phyloP scores from a whole-genome alignment of 2,888 invertebrate genomes.

The Erpobdella octoculata region DNA sequence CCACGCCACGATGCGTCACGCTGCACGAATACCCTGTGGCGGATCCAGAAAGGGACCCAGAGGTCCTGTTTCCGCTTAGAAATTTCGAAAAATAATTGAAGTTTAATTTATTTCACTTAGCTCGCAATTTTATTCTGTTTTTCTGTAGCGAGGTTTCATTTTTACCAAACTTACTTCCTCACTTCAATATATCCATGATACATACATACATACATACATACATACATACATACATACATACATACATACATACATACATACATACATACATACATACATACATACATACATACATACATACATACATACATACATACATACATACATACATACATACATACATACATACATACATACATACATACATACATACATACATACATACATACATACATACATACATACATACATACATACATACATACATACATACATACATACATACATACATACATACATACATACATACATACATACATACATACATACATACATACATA shows the following conservation, averaged over 20 bases:
- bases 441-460: background rate
- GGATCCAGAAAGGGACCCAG: no score
- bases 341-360: background rate
- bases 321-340: background rate
- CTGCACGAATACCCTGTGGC: no score
- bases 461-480: conserved; percentile 19
- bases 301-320: background rate
- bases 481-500: conserved; percentile 22
- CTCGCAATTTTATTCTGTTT: no score
- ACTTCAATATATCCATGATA: no score
- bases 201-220: no score
- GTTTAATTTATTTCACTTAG: no score
- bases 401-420: background rate
- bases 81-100: no score
- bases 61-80: no score
- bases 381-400: background rate
- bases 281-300: background rate
- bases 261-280: conserved; percentile 1
- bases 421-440: background rate
- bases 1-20: no score
- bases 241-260: background rate
- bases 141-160: no score
- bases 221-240: background rate
- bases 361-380: background rate
- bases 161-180: no score